Evolutionary conservation across 2,888 invertebrate genomes (phyloP).

Genomic region (Empis stercorea): DNA sequence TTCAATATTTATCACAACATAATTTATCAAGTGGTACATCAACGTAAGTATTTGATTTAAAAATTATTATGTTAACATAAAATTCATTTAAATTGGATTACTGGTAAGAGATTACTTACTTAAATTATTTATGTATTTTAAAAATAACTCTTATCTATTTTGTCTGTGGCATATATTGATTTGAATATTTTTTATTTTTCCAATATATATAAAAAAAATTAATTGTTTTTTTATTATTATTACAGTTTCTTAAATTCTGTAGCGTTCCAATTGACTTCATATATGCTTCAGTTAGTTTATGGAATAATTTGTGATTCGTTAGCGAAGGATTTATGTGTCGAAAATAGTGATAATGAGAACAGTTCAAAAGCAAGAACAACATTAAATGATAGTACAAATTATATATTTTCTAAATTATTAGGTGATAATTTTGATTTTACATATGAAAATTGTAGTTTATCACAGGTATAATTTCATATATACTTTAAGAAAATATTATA

Average conservation of each 20-base stretch:
- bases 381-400: neutral
- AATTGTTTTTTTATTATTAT: constrained; percentile 5
- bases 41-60: constrained; percentile 4
- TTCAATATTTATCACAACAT: constrained; percentile 20
- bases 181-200: too few species aligned
- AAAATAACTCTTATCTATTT: too few species aligned
- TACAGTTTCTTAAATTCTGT: constrained; percentile 28
- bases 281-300: constrained; percentile 29
- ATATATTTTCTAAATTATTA: neutral
- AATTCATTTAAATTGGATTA: too few species aligned
- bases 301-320: constrained; percentile 27
- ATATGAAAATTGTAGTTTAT: constrained; percentile 23
- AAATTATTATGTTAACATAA: constrained; percentile 7
- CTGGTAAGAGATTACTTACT: too few species aligned
- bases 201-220: neutral
- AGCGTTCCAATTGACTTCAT: constrained; percentile 31
- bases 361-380: neutral
- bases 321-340: neutral
- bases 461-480: constrained; percentile 20
- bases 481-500: too few species aligned
- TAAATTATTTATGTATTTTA: too few species aligned
- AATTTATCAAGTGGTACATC: neutral
- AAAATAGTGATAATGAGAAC: neutral
- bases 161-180: too few species aligned
- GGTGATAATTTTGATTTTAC: neutral